Conservation (phyloP, 2,797 vertebrate species). For the Acomys russatus region DNA sequence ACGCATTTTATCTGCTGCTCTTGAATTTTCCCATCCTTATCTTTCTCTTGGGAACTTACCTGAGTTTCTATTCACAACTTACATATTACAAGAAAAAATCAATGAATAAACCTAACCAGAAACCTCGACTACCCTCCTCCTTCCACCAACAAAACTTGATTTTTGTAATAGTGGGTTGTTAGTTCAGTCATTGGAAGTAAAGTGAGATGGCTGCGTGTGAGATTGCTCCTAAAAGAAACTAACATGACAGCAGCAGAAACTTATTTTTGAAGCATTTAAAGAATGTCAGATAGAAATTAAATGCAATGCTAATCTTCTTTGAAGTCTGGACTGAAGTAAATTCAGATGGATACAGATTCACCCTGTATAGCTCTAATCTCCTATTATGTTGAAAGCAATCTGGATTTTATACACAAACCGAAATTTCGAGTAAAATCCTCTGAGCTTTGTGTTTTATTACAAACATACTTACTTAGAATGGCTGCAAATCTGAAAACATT, state of each 20-base stretch:
- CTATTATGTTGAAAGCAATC: constrained; percentile 84
- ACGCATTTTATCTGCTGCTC: not conserved
- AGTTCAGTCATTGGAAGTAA: not conserved
- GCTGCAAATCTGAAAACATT: constrained; percentile 45
- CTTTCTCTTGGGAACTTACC: not conserved
- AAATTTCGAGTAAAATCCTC: constrained; percentile 65
- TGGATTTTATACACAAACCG: constrained; percentile 74
- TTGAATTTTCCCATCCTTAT: not conserved
- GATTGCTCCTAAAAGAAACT: not conserved
- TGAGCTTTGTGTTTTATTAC: constrained; percentile 57
- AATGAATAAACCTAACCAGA: constrained; percentile 39
- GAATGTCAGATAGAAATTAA: constrained; percentile 62
- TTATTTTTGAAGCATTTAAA: constrained; percentile 54
- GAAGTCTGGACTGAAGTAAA: constrained; percentile 71
- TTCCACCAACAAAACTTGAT: not conserved
- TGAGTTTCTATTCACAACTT: not conserved
- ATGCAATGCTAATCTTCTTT: constrained; percentile 65
- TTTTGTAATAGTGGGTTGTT: not conserved
- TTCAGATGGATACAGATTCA: constrained; percentile 80
- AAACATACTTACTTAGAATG: constrained; percentile 72
- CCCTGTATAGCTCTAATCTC: constrained; percentile 79
- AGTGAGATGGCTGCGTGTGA: not conserved
- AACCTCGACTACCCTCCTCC: not conserved
- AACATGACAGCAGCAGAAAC: not conserved
- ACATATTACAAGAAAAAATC: not conserved